Base-by-base conservation (phyloP, 2,797 vertebrate genomes). In the Xerus rutilus region DNA sequence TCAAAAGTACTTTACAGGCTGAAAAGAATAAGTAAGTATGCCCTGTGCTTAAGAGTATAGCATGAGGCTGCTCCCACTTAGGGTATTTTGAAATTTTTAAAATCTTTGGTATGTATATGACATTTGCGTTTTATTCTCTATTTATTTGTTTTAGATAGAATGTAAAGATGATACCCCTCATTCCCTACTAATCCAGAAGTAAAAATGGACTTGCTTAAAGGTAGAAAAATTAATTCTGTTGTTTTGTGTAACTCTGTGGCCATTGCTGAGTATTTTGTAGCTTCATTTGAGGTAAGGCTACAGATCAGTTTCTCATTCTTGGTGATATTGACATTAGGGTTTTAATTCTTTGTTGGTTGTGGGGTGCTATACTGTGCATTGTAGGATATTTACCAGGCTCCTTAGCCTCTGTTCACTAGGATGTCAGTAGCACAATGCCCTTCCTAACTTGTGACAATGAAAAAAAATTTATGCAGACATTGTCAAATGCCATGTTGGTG, bases 121-220 rank as follows among this genome's bases (percentile, higher is more conserved):
- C 45, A 70, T 82, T 91, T 78, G 23, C 25, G 35, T 90, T 95
- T 96, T 95, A 54, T 64, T 95, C 35, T 15, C 0, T 90, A 69
- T 86, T 84, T 95, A 35, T 90, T 96, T 96, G 52, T 35, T 43
- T 95, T 95, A n/a, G 59, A 52, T 39, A 52, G 70, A 86, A 28
- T 86, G 32, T 64, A 69, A 91, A 67, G 39, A 88, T 72, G 43
- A n/a, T 76, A 14, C 28, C 11, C 28, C 2, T 49, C 47, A 35
- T 65, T 88, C 59, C 45, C 32, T 15, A 72, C 39, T 89, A 92
- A 13, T 69, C 67, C 83, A 72, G n/a, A 88, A 89, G 54, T 91
- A 88, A 86, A 82, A 59, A 49, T 84, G n/a, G 49, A 73, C 39
- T 82, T 14, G 52, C 15, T 67, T 77, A 17, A 77, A 86, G 73